Conservation (phyloP, 2,113 vertebrate genomes). For the Engystomops pustulosus region DNA sequence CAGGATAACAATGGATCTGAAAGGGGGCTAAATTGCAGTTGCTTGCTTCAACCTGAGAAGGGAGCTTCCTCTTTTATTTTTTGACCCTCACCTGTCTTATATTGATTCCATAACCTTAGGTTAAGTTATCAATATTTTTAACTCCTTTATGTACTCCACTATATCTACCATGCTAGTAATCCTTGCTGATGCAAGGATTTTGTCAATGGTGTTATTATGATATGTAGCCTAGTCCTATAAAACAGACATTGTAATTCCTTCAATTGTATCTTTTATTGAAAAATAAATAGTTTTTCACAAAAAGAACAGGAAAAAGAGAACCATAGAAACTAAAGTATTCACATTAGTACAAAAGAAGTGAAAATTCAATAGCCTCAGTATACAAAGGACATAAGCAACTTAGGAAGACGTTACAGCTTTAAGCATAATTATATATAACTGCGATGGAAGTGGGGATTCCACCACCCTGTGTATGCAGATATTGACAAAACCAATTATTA, state of each 20-base stretch:
- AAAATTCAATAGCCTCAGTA: background rate
- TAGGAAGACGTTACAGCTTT: background rate
- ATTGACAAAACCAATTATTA: background rate
- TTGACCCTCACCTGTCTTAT: too few relatives aligned
- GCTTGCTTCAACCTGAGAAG: too few relatives aligned
- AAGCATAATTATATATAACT: background rate
- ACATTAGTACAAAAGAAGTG: background rate
- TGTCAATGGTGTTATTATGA: background rate
- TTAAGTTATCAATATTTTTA: too few relatives aligned
- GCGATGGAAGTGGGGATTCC: background rate
- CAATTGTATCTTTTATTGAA: background rate
- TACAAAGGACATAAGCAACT: too few relatives aligned
- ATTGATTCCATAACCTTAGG: too few relatives aligned
- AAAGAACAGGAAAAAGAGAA: background rate
- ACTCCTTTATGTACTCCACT: too few relatives aligned
- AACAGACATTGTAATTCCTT: background rate
- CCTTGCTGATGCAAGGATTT: too few relatives aligned
- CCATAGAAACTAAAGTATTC: background rate
- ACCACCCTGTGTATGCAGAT: background rate
- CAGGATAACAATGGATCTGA: too few relatives aligned
- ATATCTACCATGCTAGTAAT: background rate
- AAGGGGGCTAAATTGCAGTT: too few relatives aligned
- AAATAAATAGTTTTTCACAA: background rate
- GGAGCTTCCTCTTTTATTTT: too few relatives aligned
- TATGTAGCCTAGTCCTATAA: background rate